These are phyloP conservation scores for Thryonomys swinderianus DNA, from an alignment of 2,113 vertebrate genomes.

Conservation along the genomic window DNA sequence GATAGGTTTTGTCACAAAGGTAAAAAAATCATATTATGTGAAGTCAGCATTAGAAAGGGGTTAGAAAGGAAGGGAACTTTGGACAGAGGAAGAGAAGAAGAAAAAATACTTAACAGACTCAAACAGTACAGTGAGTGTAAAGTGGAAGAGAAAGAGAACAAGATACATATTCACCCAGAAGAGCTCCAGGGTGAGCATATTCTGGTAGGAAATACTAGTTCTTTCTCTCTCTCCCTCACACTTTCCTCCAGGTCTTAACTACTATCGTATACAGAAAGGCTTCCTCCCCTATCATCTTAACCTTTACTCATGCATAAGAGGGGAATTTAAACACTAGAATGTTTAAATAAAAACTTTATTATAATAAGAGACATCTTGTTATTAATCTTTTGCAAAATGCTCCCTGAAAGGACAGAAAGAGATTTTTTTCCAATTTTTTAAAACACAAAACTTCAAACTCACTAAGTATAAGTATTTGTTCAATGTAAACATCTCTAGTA, in stretches of 20 bases:
- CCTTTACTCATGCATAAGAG: not conserved
- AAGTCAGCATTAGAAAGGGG: not conserved
- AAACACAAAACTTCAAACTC: not conserved
- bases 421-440: not conserved
- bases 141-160: not conserved
- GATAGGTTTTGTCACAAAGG: not conserved
- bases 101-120: not conserved
- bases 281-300: not conserved
- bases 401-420: not conserved
- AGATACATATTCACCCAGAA: not conserved
- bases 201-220: not conserved
- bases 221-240: too few species aligned
- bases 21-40: not conserved
- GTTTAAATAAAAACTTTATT: not conserved
- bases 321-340: not conserved
- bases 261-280: not conserved
- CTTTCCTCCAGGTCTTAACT: not conserved
- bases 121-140: not conserved
- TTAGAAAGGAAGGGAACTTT: not conserved
- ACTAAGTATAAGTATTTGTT: conserved; percentile 52
- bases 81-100: not conserved
- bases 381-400: not conserved
- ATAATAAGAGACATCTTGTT: not conserved
- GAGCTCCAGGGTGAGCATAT: not conserved
- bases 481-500: conserved; percentile 77